Base-by-base conservation (phyloP, 2,888 invertebrate genomes). In the Euphydryas editha region DNA sequence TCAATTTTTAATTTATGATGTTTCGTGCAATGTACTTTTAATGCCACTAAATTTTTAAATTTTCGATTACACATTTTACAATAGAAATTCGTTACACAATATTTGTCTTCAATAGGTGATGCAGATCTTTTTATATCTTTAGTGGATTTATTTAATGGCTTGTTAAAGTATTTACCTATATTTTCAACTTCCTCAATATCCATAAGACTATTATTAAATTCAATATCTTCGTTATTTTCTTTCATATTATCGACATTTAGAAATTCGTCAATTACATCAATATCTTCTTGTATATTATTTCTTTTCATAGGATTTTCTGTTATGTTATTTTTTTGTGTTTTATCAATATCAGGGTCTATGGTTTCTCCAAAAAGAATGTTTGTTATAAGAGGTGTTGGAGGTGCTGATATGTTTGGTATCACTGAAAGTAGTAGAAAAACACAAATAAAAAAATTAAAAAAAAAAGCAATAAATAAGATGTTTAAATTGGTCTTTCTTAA, bases 331-430 rank as follows among this genome's bases (percentile, higher is more conserved):
- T 36, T 46, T 13, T 64, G 57, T 36, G 65, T 59, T 1, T 7
- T 54, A 49, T 64, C 62, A 46, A 39, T 44, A 20, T 65, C 60
- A 57, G 57, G 58, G 5, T 69, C 63, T 42, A 65, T 62, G 49
- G 66, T 60, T n/a, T 81, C 78, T 1, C 88, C 90, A 72, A 89
- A 90, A 13, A 91, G 70, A 74, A 91, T 86, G n/a, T 86, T 85
- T 37, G 78, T 80, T 69, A 91, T 88, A 7, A 83, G 78, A 3
- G 91, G 90, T 2, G 91, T 90, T 0, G 86, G 81, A 1, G 81
- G 79, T 20, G 75, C 81, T 42, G 84, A 81, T 20, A 71, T 64
- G 15, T 69, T 72, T 51, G 73, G 68, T 39, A 73, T 71, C 44
- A 74, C 79, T 80, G 64, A 37, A 79, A 76, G 5, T 13, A 44